Evolutionary conservation across 1,140 invertebrate species (phyloP).

Genomic region (Thalassaphorura encarpata): DNA sequence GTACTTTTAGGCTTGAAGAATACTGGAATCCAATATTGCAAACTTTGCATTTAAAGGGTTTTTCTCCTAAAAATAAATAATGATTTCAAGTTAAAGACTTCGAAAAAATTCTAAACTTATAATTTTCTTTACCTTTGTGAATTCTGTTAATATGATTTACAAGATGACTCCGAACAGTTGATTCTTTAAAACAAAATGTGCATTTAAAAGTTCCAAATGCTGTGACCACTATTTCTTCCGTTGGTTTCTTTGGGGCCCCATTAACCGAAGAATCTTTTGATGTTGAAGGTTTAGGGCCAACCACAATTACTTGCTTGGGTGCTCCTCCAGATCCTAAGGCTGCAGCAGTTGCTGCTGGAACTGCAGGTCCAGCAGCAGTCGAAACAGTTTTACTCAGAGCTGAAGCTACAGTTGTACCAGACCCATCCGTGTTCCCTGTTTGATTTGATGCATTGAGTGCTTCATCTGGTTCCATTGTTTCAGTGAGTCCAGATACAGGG

Average conservation of each 20-base stretch:
- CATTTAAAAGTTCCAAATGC: conserved; percentile 3
- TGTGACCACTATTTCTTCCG: neutral
- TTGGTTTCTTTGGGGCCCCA: too few species aligned
- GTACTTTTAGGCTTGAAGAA: neutral
- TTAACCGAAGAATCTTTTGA: too few species aligned
- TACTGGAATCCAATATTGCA: neutral
- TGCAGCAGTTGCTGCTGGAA: neutral
- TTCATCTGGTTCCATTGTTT: too few species aligned
- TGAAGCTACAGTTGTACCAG: too few species aligned
- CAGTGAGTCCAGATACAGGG: too few species aligned
- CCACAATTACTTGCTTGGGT: neutral
- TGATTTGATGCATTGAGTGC: too few species aligned
- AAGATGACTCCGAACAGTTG: neutral
- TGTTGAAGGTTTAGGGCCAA: neutral
- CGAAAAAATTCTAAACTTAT: neutral
- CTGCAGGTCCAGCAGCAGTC: neutral
- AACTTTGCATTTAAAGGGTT: neutral
- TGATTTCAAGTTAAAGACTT: neutral
- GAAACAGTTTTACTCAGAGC: neutral
- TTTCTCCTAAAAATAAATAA: neutral
- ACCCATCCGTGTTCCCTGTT: too few species aligned
- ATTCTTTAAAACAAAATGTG: neutral
- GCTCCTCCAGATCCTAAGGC: neutral
- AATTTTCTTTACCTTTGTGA: neutral
- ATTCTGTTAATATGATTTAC: conserved; percentile 1